Conservation (phyloP, 2,888 invertebrate genomes). For the Formica aserva region DNA sequence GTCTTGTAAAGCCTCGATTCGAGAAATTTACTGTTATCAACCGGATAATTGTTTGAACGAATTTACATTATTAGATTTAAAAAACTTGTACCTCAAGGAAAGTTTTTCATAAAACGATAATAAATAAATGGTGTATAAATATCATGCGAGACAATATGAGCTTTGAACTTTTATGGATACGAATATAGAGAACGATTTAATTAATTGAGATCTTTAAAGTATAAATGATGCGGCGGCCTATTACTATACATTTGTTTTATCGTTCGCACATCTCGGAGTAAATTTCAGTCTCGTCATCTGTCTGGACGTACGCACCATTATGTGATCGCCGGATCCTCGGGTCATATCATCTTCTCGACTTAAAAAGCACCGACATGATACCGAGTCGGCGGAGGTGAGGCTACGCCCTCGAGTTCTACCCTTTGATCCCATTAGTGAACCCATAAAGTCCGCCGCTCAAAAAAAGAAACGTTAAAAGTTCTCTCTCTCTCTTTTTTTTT, state of each 20-base stretch:
- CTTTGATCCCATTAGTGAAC: slow-evolving; percentile 51
- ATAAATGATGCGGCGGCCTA: neutral
- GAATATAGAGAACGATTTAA: neutral
- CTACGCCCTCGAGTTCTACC: slow-evolving; percentile 45
- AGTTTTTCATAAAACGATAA: neutral
- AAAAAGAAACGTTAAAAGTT: slow-evolving; percentile 48
- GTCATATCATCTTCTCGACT: slow-evolving; percentile 30
- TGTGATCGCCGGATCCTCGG: slow-evolving; percentile 2
- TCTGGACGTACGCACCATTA: neutral
- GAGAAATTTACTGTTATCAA: neutral
- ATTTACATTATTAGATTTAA: neutral
- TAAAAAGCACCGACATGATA: slow-evolving; percentile 38
- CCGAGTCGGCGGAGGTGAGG: slow-evolving; percentile 5
- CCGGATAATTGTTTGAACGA: neutral
- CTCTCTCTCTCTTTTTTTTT: neutral
- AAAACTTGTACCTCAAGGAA: neutral
- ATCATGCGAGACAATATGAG: neutral
- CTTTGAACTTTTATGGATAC: neutral
- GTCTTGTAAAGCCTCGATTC: neutral
- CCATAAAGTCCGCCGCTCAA: slow-evolving; percentile 12
- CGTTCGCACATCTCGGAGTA: neutral
- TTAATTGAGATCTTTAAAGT: neutral
- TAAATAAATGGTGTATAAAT: neutral
- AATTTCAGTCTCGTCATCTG: slow-evolving; percentile 4
- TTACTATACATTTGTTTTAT: slow-evolving; percentile 15